Percentiles rank a stretch among this genome's conserved stretches.
These are phyloP conservation scores for Leptodactylus fallax DNA, from an alignment of 2,797 vertebrate genomes.

Conservation along the genomic window DNA sequence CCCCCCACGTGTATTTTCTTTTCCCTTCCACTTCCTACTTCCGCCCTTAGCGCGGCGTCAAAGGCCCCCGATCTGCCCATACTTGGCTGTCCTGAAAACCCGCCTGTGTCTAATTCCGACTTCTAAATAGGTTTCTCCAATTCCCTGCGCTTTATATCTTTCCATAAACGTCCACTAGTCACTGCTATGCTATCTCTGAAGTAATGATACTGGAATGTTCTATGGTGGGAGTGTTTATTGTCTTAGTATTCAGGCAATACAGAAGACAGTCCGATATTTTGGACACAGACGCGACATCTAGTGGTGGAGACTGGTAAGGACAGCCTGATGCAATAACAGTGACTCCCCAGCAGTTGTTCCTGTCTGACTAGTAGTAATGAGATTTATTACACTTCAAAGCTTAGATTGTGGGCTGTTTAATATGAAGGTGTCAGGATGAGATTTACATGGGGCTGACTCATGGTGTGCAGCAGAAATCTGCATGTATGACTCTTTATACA, in stretches of 20 bases:
- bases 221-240: background rate
- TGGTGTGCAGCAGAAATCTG: background rate
- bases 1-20: conserved; percentile 55
- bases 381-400: conserved; percentile 6
- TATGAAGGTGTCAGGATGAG: background rate
- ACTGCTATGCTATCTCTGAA: background rate
- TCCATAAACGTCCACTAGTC: background rate
- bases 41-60: conserved; percentile 18
- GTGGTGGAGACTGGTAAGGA: background rate
- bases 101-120: background rate
- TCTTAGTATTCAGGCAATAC: background rate
- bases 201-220: background rate
- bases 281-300: background rate
- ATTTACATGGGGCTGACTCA: background rate
- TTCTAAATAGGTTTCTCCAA: background rate
- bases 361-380: background rate
- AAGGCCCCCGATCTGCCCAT: conserved; percentile 38
- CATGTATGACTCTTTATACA: background rate
- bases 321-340: conserved; percentile 56
- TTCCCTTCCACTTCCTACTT: conserved; percentile 50
- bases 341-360: background rate
- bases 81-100: background rate
- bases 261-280: background rate
- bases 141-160: no score
- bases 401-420: background rate